Base-by-base conservation (phyloP, 92 coral and sea anemone species). In the Diadumene lineata region DNA sequence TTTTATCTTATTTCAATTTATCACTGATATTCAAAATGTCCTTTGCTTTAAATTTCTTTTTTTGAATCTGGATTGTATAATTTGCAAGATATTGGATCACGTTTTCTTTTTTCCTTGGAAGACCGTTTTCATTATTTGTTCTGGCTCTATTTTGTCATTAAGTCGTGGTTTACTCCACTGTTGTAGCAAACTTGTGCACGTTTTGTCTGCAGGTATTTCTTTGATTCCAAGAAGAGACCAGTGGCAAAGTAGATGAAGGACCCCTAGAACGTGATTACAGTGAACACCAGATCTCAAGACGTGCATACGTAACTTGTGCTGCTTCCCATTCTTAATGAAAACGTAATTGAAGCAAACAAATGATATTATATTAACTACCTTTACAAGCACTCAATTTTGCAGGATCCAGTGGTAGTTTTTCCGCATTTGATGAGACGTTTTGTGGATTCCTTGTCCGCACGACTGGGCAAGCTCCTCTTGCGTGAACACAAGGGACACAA, bases 111-210 rank as follows among this genome's bases (percentile, higher is more conserved):
- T 48, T 68, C 50, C 7, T 38, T 38, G 13, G n/a, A n/a, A n/a
- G n/a, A 4, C 13, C 48, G 6, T 13, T 56, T 71, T 71, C 69
- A 71, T 73, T 21, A 73, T 60, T 46, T 66, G 79, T 27, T 80
- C 73, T 60, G 73, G 67, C 8, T 71, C 65, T 48, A 80, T 72
- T 15, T 23, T 32, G 1, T 57, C 73, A 22, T 73, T n/a, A n/a
- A n/a, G 66, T 80, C 85, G 33, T 50, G 85, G 80, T 48, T 81
- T 81, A 23, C 73, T 74, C 85, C 85, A 81, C 71, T 81, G 43
- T 32, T 73, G 85, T 7, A 69, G 73, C 22, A 81, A 60, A 65
- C 85, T 81, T 9, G 68, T 81, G 48, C 85, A 73, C 34, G 74
- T 73, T 55, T 73, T 43, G 62, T 81, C 72, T 62, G 69, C 74